Conservation (phyloP, 2,888 invertebrate species). For the Eupithecia tripunctaria region DNA sequence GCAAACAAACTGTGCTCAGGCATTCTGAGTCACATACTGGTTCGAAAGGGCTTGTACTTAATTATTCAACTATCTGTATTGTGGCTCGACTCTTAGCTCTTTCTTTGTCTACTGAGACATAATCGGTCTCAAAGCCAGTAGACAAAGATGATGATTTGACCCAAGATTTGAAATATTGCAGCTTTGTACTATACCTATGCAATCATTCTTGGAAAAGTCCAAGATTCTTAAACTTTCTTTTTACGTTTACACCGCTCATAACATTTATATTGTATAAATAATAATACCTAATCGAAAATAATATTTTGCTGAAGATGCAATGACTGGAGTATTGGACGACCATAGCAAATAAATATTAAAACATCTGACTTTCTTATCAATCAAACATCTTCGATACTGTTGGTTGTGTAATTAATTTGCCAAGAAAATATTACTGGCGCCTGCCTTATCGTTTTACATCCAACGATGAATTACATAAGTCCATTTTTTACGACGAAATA, state of each 20-base stretch:
- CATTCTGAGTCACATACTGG: slow-evolving; percentile 13
- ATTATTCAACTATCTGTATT: slow-evolving; percentile 7
- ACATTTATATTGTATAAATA: slow-evolving; percentile 21
- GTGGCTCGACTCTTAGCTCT: background rate
- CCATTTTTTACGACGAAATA: slow-evolving; percentile 11
- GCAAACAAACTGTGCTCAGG: background rate
- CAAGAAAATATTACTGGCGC: slow-evolving; percentile 19
- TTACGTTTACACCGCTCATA: slow-evolving; percentile 19
- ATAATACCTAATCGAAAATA: background rate
- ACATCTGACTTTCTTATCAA: slow-evolving; percentile 22
- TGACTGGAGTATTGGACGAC: background rate
- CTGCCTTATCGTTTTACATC: slow-evolving; percentile 16
- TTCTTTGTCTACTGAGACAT: slow-evolving; percentile 1
- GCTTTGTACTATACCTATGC: background rate
- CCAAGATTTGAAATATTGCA: background rate
- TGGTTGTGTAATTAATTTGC: slow-evolving; percentile 22
- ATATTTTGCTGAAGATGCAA: background rate
- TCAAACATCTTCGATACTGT: slow-evolving; percentile 19
- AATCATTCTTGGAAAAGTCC: slow-evolving; percentile 23
- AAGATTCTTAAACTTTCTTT: slow-evolving; percentile 25
- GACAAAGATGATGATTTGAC: background rate
- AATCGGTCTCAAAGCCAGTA: background rate
- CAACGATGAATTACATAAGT: slow-evolving; percentile 13
- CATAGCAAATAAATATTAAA: background rate
- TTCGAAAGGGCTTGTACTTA: slow-evolving; percentile 11